Evolutionary conservation across 2,888 invertebrate species (phyloP).

Genomic region (Stenodema calcarata): DNA sequence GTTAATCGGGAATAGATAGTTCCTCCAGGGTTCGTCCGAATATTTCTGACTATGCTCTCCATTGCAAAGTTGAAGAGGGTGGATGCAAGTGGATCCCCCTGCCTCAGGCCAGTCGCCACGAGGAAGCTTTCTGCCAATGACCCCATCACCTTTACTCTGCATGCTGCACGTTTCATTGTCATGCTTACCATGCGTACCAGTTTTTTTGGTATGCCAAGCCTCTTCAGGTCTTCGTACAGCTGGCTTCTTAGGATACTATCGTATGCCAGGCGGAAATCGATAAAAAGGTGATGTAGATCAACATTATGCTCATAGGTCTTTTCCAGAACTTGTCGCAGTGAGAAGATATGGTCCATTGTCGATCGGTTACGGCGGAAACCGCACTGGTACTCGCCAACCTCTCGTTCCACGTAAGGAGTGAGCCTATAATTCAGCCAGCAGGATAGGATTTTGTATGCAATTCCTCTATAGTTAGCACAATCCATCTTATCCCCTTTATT

Average conservation of each 20-base stretch:
- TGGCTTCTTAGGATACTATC: neutral
- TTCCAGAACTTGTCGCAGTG: neutral
- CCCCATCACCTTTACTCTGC: neutral
- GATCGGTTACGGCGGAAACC: too few relatives aligned
- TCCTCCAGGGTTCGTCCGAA: neutral
- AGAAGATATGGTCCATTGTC: neutral
- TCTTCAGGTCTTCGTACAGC: neutral
- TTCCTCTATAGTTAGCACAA: neutral
- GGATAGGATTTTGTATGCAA: neutral
- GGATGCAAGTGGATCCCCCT: neutral
- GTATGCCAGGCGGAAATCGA: neutral
- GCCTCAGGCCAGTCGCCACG: neutral
- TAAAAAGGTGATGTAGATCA: neutral
- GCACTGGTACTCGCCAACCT: too few relatives aligned
- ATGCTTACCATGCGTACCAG: neutral
- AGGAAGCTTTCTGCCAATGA: neutral
- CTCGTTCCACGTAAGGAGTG: neutral
- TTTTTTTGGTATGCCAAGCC: neutral
- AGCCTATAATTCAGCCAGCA: neutral
- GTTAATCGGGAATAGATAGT: neutral
- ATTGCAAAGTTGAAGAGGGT: neutral
- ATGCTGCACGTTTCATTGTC: neutral
- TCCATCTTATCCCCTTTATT: neutral
- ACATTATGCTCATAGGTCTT: neutral
- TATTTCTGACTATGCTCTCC: neutral